Conservation (phyloP, 30 jellyfish, hydroid and myxozoan genomes). For the Calvadosia cruxmelitensis region DNA sequence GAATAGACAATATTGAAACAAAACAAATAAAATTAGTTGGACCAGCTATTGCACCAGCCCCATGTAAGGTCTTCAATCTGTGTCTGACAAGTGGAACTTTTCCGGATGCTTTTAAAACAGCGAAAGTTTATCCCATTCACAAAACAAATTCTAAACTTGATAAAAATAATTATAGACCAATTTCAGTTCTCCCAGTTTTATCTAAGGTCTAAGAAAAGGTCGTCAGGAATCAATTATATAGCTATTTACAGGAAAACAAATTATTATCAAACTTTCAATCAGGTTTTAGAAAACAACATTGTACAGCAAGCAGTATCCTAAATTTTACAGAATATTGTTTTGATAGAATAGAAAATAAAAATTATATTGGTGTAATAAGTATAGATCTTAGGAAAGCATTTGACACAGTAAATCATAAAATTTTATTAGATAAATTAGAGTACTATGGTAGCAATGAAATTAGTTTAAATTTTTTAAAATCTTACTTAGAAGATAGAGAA, state of each 20-base stretch:
- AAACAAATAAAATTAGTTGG: not conserved
- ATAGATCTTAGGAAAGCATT: constrained; percentile 3
- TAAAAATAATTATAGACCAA: constrained; percentile 23
- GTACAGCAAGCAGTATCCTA: not conserved
- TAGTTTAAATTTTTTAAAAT: not conserved
- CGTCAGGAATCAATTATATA: constrained; percentile 27
- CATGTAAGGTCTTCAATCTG: not conserved
- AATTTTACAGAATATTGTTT: not conserved
- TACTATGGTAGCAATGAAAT: constrained; percentile 3
- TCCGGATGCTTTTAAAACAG: not conserved
- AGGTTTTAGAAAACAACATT: constrained; percentile 5
- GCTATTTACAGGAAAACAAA: constrained; percentile 20
- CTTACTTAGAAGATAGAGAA: constrained; percentile 9
- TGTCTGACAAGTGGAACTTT: not conserved
- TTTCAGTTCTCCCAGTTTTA: constrained; percentile 36
- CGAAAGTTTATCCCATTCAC: not conserved
- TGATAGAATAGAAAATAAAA: too few species aligned
- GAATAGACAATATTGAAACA: not conserved
- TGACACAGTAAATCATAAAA: constrained; percentile 6
- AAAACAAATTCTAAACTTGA: not conserved
- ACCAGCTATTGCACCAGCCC: not conserved
- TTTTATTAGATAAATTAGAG: constrained; percentile 3
- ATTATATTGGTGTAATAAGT: not conserved
- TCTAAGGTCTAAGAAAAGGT: constrained; percentile 28
- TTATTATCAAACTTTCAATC: constrained; percentile 23